phyloP scores from a whole-genome alignment of 2,888 invertebrate species.

The Escarpia spicata region DNA sequence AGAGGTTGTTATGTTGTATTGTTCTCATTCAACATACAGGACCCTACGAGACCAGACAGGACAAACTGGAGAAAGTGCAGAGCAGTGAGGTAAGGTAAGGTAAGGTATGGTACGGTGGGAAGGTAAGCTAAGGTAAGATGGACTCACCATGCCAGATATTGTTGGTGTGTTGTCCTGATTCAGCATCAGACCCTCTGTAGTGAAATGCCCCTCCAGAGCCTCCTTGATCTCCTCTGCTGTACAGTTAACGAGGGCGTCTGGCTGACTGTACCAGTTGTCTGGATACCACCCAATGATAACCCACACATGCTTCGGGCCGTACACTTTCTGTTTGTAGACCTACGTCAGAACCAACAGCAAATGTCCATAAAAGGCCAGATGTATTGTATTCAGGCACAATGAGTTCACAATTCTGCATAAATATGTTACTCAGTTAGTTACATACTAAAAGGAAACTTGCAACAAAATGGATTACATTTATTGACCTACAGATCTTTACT shows the following conservation, averaged over 20 bases:
- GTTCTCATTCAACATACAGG: neutral
- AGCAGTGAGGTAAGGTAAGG: neutral
- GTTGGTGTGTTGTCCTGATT: constrained; percentile 87
- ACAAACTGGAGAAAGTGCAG: neutral
- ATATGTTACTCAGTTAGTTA: no score
- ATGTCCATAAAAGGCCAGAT: neutral
- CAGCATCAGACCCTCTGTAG: constrained; percentile 98
- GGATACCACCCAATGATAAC: constrained; percentile 98
- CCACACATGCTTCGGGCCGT: constrained; percentile 97
- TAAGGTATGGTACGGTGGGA: neutral
- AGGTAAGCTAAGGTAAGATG: neutral
- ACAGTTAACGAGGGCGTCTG: constrained; percentile 75
- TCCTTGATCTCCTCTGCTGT: constrained; percentile 91
- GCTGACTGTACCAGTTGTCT: constrained; percentile 95
- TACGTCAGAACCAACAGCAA: constrained; percentile 41
- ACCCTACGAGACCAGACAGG: neutral
- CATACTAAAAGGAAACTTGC: no score
- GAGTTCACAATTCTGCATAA: no score
- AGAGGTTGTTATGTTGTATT: neutral
- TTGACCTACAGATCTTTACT: no score
- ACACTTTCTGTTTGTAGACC: constrained; percentile 87
- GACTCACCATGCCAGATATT: constrained; percentile 85
- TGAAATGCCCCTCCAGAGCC: constrained; percentile 96
- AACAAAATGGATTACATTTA: no score
- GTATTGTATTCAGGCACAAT: neutral